Evolutionary conservation across 1,140 invertebrate species (phyloP).

Genomic region (Luehdorfia chinensis): DNA sequence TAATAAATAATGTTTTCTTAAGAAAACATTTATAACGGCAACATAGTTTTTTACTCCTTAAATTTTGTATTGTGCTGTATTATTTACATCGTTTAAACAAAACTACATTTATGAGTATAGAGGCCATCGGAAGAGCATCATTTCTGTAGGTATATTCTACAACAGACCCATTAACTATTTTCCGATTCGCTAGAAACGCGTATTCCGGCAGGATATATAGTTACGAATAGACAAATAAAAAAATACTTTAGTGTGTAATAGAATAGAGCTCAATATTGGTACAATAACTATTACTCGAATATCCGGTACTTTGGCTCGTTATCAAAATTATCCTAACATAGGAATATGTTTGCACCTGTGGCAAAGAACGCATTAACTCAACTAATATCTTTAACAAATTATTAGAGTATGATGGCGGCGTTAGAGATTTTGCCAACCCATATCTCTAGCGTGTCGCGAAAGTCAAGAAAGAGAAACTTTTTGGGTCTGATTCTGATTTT

Average conservation of each 20-base stretch:
- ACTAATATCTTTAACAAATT: too few relatives aligned
- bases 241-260: background rate
- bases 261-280: constrained; percentile 18
- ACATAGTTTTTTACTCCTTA: too few relatives aligned
- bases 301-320: constrained; percentile 47
- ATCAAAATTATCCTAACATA: constrained; percentile 41
- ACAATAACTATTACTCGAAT: background rate
- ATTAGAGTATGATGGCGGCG: too few relatives aligned
- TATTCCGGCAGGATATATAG: constrained; percentile 29
- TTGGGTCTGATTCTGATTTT: too few relatives aligned
- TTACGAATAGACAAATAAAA: constrained; percentile 18
- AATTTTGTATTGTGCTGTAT: too few relatives aligned
- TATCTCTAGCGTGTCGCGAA: too few relatives aligned
- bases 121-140: constrained; percentile 65
- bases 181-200: constrained; percentile 56
- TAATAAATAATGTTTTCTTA: too few relatives aligned
- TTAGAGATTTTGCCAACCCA: too few relatives aligned
- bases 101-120: constrained; percentile 48
- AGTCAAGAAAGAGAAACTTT: too few relatives aligned
- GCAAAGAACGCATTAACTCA: too few relatives aligned
- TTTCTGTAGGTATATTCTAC: constrained; percentile 55
- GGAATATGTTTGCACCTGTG: constrained; percentile 18
- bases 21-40: too few relatives aligned
- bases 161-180: constrained; percentile 59
- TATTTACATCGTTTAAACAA: too few relatives aligned